Conservation (phyloP, 2,797 vertebrate species). For the Psittacula derbiana region DNA sequence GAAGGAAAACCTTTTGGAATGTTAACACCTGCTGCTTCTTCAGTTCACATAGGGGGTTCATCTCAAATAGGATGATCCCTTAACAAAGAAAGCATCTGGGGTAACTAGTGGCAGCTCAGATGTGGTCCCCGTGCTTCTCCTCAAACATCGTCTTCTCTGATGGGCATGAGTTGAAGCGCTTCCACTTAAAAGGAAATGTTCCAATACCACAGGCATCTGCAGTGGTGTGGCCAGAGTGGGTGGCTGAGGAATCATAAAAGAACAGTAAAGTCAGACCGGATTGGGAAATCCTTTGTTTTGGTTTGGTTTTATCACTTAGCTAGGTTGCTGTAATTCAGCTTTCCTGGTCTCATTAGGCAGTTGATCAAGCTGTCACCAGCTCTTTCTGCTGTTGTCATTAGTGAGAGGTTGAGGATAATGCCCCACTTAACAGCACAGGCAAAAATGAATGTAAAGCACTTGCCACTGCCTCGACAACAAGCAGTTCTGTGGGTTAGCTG, state of each 20-base stretch:
- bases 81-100: background rate
- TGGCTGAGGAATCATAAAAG: background rate
- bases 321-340: background rate
- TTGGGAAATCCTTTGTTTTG: background rate
- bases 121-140: background rate
- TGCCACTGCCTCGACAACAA: constrained; percentile 11
- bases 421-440: background rate
- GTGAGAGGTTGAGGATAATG: background rate
- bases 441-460: background rate
- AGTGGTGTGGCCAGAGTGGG: background rate
- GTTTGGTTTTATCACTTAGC: background rate
- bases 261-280: background rate
- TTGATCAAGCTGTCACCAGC: background rate
- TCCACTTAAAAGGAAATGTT: background rate
- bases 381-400: background rate
- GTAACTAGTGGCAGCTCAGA: background rate
- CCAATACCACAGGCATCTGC: background rate
- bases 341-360: background rate
- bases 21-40: background rate
- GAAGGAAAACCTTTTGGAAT: background rate
- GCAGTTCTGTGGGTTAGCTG: background rate
- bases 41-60: background rate
- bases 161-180: background rate
- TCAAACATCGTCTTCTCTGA: background rate
- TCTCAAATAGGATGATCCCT: background rate